Conservation (phyloP, 1,140 invertebrate species). For the Drosophila serrata region DNA sequence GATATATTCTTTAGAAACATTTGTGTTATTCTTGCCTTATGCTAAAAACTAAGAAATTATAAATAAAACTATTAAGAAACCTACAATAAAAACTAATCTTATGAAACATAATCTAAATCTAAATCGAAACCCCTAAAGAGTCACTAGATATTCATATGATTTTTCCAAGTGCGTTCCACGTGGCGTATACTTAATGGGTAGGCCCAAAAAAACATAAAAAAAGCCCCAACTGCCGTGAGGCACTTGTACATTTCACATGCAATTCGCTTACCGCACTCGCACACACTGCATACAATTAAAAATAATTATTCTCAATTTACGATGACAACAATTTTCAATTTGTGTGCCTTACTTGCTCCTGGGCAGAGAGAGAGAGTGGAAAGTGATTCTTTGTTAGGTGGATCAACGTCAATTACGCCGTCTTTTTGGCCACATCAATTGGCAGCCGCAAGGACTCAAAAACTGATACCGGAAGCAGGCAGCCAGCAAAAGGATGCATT, state of each 20-base stretch:
- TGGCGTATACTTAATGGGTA: constrained; percentile 38
- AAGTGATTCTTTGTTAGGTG: constrained; percentile 39
- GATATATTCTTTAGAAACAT: background rate
- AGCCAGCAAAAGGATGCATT: constrained; percentile 15
- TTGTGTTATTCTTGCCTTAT: background rate
- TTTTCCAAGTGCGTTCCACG: constrained; percentile 22
- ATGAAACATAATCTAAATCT: too few relatives aligned
- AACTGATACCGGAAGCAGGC: constrained; percentile 29
- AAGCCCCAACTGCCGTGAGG: background rate
- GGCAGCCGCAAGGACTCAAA: constrained; percentile 1
- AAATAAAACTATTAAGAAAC: background rate
- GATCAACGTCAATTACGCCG: constrained; percentile 49
- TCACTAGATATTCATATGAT: background rate
- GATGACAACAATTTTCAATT: constrained; percentile 81
- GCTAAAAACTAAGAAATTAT: background rate
- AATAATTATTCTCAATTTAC: constrained; percentile 81
- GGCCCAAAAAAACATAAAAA: background rate
- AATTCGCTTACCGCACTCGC: constrained; percentile 55
- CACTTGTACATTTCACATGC: constrained; percentile 62
- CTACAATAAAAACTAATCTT: background rate
- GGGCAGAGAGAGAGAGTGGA: background rate
- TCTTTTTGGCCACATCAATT: constrained; percentile 28
- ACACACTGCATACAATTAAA: constrained; percentile 69
- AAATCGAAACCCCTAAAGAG: too few relatives aligned
- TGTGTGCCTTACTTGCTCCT: constrained; percentile 61